Evolutionary conservation across 2,797 vertebrate genomes (phyloP).

Genomic region (Propithecus perrieri): DNA sequence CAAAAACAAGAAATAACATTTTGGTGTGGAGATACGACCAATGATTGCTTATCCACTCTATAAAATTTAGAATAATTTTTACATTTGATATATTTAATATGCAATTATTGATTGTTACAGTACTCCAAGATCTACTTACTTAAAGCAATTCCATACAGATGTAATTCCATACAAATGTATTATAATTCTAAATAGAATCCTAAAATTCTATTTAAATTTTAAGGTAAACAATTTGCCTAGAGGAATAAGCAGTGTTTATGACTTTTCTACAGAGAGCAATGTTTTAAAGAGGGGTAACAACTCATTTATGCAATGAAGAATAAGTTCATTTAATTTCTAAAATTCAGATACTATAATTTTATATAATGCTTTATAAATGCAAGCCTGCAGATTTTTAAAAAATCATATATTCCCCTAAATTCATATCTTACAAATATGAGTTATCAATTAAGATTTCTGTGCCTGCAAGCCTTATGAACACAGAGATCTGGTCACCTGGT

Average conservation of each 20-base stretch:
- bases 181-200: neutral
- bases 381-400: neutral
- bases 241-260: neutral
- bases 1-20: conserved; percentile 37
- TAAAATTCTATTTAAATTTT: conserved; percentile 40
- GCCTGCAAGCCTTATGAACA: neutral
- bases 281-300: neutral
- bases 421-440: neutral
- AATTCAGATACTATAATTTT: neutral
- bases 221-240: neutral
- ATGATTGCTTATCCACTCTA: neutral
- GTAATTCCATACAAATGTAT: neutral
- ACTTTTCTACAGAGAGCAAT: neutral
- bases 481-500: neutral
- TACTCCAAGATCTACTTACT: neutral
- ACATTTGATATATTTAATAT: conserved; percentile 26
- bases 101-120: neutral
- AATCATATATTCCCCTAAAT: neutral
- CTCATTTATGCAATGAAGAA: neutral
- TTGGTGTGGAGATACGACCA: neutral
- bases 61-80: conserved; percentile 7
- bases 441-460: neutral
- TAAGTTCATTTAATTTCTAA: conserved; percentile 1
- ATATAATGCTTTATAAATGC: neutral
- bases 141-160: neutral